Evolutionary conservation across 2,797 vertebrate genomes (phyloP), one percentile per base, ranked within the genome.

Genomic region (Apodemus agrarius): DNA sequence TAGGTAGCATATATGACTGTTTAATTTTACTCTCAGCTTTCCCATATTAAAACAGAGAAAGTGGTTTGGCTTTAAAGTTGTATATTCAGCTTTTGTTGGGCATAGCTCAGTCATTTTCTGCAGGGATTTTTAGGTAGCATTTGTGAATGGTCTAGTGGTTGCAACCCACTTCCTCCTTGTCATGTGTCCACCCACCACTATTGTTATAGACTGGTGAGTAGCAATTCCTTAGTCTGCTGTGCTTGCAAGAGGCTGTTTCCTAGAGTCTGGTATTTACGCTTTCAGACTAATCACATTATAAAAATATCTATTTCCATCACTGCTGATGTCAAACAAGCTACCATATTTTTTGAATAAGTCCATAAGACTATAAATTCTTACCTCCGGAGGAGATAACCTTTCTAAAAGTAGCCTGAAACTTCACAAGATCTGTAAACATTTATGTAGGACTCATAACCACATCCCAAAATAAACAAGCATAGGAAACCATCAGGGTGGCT

Each of bases 371-470:
- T 52, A 92, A 84, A 88, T 84, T 96, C 59, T 92, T 97, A 97
- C 81, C 91, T 95, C 95, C 16, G 9, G 21, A 92, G 59, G 21
- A 31, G n/a, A 85, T 75, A 86, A 43, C 37, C 21, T 96, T 97
- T 95, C 84, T 87, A 92, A 95, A 94, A 96, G 89, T 0, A 74
- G 97, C 89, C 86, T 52, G 96, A 90, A 16, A 74, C 90, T 96
- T 89, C 59, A 96, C 84, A 90, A 98, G 89, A 83, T 94, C 92
- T 97, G 90, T 96, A 97, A 98, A 98, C 85, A 95, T 95, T 98
- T 98, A 96, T 90, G 82, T 95, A 96, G 96, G 76, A 97, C 88
- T 97, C 94, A 96, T 97, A 98, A 89, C 93, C 95, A 75, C 96
- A 98, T 86, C 93, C 96, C 88, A 97, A 87, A 95, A 96, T 86